Evolutionary conservation across 2,888 invertebrate species (phyloP).

Genomic region (Cosmorhoe ocellata): DNA sequence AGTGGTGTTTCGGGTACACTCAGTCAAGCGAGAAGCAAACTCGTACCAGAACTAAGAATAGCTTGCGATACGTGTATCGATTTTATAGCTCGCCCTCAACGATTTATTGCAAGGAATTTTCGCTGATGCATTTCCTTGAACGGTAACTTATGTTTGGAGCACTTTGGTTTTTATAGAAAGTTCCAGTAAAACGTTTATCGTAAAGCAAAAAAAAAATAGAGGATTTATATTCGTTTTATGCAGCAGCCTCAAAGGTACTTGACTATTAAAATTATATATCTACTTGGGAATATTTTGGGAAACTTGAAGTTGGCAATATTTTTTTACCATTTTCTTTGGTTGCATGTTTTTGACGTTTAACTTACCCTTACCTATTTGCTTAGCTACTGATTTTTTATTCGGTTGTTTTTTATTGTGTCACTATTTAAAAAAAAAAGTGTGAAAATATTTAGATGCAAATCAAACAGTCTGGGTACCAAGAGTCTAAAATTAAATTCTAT

Average conservation of each 20-base stretch:
- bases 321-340: too few relatives aligned
- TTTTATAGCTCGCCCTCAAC: constrained; percentile 43
- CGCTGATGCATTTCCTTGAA: constrained; percentile 47
- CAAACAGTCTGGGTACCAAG: too few relatives aligned
- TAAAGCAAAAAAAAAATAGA: constrained; percentile 14
- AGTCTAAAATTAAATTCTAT: too few relatives aligned
- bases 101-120: constrained; percentile 54
- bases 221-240: constrained; percentile 22
- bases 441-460: too few relatives aligned
- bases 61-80: constrained; percentile 48
- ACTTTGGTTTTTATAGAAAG: constrained; percentile 27
- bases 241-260: not conserved
- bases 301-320: too few relatives aligned
- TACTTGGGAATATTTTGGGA: too few relatives aligned
- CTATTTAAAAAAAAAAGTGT: too few relatives aligned
- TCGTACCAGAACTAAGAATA: constrained; percentile 36
- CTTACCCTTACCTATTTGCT: too few relatives aligned
- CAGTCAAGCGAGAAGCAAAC: constrained; percentile 56
- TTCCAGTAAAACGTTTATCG: constrained; percentile 19
- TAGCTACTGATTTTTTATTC: too few relatives aligned
- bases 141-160: constrained; percentile 31
- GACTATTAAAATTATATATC: too few relatives aligned
- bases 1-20: constrained; percentile 75
- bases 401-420: too few relatives aligned
- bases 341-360: too few relatives aligned